phyloP scores from a whole-genome alignment of 2,888 invertebrate genomes.

The Drosophila acutilabella region DNA sequence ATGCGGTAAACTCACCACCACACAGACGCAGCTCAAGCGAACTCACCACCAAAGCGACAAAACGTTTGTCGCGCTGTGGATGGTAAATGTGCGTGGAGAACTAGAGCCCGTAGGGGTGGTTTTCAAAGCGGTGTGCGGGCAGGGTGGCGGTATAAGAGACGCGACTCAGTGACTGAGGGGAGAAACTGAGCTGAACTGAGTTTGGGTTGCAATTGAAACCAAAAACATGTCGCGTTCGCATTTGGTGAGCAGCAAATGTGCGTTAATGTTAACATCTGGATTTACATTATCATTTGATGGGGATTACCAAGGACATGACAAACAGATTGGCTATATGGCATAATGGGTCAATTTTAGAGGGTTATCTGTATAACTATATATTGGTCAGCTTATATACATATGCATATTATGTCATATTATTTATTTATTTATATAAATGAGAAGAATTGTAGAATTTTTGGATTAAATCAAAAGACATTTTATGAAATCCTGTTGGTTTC shows the following conservation, averaged over 20 bases:
- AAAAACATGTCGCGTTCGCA: conserved; percentile 21
- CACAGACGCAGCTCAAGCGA: not conserved
- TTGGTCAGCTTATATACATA: not conserved
- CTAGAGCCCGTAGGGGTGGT: conserved; percentile 2
- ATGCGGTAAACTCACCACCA: conserved; percentile 33
- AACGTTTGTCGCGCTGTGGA: conserved; percentile 50
- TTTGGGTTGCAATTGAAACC: conserved; percentile 27
- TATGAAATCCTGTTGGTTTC: no score
- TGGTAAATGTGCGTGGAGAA: conserved; percentile 5
- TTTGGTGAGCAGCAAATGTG: conserved; percentile 27
- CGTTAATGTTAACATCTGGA: conserved; percentile 43
- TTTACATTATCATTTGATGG: conserved; percentile 29
- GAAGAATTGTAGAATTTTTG: no score
- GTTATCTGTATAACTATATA: no score
- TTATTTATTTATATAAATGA: no score
- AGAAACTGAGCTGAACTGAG: not conserved
- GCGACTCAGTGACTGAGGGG: not conserved
- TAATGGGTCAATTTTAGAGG: not conserved
- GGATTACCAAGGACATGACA: conserved; percentile 18
- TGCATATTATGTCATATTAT: no score
- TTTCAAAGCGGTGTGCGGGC: not conserved
- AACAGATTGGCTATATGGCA: not conserved
- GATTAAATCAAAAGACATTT: no score
- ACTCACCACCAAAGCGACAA: conserved; percentile 51
- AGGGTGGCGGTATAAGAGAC: conserved; percentile 42